phyloP scores from a whole-genome alignment of 2,888 invertebrate species.

The Epinotia ramella region DNA sequence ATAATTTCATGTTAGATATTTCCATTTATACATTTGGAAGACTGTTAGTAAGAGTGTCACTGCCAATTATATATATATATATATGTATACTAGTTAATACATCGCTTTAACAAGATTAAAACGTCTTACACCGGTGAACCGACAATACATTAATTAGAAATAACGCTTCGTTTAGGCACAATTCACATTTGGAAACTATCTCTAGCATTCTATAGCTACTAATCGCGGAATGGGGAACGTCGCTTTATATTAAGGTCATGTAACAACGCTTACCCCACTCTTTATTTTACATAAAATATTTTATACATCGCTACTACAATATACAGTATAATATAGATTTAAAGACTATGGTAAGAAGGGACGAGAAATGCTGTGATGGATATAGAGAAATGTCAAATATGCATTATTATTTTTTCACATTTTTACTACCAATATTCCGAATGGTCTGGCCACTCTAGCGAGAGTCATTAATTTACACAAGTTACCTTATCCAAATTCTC shows the following conservation, averaged over 20 bases:
- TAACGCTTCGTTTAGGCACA: slow-evolving; percentile 77
- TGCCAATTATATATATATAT: slow-evolving; percentile 30
- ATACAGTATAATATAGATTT: slow-evolving; percentile 43
- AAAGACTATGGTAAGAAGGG: slow-evolving; percentile 48
- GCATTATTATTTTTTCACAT: neutral
- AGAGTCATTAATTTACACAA: neutral
- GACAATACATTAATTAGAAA: slow-evolving; percentile 50
- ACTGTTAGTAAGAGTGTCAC: slow-evolving; percentile 43
- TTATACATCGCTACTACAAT: slow-evolving; percentile 30
- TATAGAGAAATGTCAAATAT: slow-evolving; percentile 51
- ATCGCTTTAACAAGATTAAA: slow-evolving; percentile 35
- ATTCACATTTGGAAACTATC: slow-evolving; percentile 75
- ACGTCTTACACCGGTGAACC: slow-evolving; percentile 31
- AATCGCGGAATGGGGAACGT: slow-evolving; percentile 47
- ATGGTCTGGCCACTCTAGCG: slow-evolving; percentile 10
- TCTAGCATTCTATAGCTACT: slow-evolving; percentile 78
- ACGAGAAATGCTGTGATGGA: slow-evolving; percentile 58
- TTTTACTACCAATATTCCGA: neutral
- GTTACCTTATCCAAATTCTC: neutral
- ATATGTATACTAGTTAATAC: slow-evolving; percentile 30
- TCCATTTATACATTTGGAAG: slow-evolving; percentile 10
- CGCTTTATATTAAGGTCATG: slow-evolving; percentile 20
- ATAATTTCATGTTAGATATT: neutral
- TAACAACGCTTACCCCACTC: slow-evolving; percentile 23
- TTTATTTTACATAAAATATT: slow-evolving; percentile 25